phyloP scores from a whole-genome alignment of 1,140 invertebrate genomes.

The Melanaphis sacchari region DNA sequence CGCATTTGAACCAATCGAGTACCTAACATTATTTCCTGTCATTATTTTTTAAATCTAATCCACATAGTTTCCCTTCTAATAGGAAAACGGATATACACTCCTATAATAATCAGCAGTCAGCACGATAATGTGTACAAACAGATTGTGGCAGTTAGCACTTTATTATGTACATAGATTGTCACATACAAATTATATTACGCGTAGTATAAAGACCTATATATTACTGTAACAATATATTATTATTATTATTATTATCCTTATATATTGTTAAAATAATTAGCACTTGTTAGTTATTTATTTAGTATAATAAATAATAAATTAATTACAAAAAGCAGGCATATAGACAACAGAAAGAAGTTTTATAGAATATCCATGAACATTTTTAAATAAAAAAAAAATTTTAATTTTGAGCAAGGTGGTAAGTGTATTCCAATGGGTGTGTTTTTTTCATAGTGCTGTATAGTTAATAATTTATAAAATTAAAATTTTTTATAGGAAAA shows the following conservation, averaged over 20 bases:
- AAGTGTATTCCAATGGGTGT: neutral
- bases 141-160: neutral
- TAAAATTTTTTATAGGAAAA: neutral
- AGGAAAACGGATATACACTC: constrained; percentile 57
- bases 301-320: neutral
- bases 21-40: constrained; percentile 53
- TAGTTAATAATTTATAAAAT: neutral
- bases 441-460: neutral
- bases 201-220: neutral
- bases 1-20: neutral
- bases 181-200: neutral
- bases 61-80: constrained; percentile 26
- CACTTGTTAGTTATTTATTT: neutral
- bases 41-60: constrained; percentile 52
- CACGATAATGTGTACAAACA: constrained; percentile 5
- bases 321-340: neutral
- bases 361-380: neutral
- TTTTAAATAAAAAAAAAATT: neutral
- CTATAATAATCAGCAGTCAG: constrained; percentile 37
- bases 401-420: neutral
- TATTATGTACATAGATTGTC: neutral
- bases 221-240: neutral
- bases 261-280: neutral
- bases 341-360: neutral
- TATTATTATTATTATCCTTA: neutral